A percentile compares a stretch with the other conserved stretches of the same genome.
Evolutionary conservation across 2,888 invertebrate genomes (phyloP).

Genomic region (Elmis aenea): DNA sequence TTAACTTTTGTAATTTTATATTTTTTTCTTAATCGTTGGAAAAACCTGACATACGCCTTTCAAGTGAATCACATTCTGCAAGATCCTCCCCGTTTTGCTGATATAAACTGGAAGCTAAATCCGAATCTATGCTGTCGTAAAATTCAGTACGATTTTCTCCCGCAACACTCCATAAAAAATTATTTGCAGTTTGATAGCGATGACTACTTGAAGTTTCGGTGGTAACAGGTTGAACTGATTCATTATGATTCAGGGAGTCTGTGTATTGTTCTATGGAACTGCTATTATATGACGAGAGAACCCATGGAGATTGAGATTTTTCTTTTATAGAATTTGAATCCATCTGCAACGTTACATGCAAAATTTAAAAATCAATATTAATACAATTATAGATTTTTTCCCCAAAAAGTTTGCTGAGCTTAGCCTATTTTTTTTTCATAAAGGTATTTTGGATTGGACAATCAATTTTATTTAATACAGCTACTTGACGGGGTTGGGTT

Average conservation of each 20-base stretch:
- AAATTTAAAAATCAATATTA: too few relatives aligned
- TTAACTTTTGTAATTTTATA: slow-evolving; percentile 4
- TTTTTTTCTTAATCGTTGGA: slow-evolving; percentile 11
- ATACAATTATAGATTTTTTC: too few relatives aligned
- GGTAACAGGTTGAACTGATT: slow-evolving; percentile 39
- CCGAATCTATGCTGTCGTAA: slow-evolving; percentile 65
- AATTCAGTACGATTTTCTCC: slow-evolving; percentile 46
- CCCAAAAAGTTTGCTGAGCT: too few relatives aligned
- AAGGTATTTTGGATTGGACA: too few relatives aligned
- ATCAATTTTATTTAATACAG: too few relatives aligned
- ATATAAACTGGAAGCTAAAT: slow-evolving; percentile 45
- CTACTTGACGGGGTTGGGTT: too few relatives aligned
- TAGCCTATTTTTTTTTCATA: too few relatives aligned
- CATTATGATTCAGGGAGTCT: slow-evolving; percentile 49
- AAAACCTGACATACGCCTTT: slow-evolving; percentile 39
- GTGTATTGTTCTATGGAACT: slow-evolving; percentile 41
- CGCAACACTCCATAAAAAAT: slow-evolving; percentile 52
- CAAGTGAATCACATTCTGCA: slow-evolving; percentile 56
- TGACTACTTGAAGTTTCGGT: slow-evolving; percentile 36
- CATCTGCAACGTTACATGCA: slow-evolving; percentile 12
- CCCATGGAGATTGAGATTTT: slow-evolving; percentile 47
- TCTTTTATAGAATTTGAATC: slow-evolving; percentile 37
- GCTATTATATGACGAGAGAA: slow-evolving; percentile 44
- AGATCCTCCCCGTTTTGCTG: slow-evolving; percentile 49
- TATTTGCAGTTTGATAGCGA: slow-evolving; percentile 48